Evolutionary conservation across 2,888 invertebrate species (phyloP).

Genomic region (Psylliodes chrysocephalus): DNA sequence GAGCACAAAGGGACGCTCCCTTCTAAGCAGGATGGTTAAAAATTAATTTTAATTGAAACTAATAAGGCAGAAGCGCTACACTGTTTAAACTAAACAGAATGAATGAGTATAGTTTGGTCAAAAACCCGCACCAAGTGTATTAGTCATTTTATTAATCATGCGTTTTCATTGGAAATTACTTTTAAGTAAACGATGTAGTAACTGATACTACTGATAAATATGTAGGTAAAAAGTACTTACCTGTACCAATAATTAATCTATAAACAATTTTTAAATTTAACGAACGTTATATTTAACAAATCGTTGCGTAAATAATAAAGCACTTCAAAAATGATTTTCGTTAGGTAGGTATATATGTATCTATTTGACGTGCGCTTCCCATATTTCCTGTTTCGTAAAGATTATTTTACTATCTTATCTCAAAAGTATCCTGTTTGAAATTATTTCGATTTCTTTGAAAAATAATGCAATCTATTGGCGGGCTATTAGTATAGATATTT

Average conservation of each 20-base stretch:
- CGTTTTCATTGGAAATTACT: slow-evolving; percentile 40
- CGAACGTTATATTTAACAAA: no score
- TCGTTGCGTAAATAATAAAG: not conserved
- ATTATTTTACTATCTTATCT: slow-evolving; percentile 2
- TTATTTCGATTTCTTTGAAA: not conserved
- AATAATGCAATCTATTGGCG: not conserved
- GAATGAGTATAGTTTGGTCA: slow-evolving; percentile 42
- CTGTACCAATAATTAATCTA: no score
- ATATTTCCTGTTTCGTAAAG: not conserved
- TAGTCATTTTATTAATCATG: slow-evolving; percentile 52
- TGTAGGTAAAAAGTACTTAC: not conserved
- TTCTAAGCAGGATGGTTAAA: slow-evolving; percentile 63
- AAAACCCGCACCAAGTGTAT: slow-evolving; percentile 48
- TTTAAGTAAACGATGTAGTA: no score
- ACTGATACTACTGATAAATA: no score
- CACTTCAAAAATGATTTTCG: not conserved
- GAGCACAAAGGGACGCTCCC: slow-evolving; percentile 41
- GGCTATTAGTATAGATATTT: not conserved
- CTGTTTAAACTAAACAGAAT: slow-evolving; percentile 40
- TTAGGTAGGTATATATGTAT: not conserved
- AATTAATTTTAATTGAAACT: slow-evolving; percentile 63
- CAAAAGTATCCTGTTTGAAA: slow-evolving; percentile 2
- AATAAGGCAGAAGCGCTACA: slow-evolving; percentile 52
- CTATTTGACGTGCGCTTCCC: not conserved
- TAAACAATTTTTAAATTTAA: no score